These are phyloP conservation scores for Phenacoccus solenopsis DNA, from an alignment of 1,140 invertebrate species.

Conservation along the genomic window DNA sequence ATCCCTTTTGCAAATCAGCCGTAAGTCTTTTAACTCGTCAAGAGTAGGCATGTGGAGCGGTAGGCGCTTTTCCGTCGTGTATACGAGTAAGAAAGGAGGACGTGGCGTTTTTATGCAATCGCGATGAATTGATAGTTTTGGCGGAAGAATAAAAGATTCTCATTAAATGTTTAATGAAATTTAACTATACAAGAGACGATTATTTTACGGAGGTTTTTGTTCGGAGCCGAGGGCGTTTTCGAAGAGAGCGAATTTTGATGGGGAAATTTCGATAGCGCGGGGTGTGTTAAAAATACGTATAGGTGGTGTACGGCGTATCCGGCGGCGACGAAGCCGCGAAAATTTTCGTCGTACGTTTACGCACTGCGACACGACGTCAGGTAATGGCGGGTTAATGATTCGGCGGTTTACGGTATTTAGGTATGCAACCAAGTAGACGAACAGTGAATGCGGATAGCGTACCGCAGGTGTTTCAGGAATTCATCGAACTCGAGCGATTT, in stretches of 20 bases:
- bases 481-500: not conserved
- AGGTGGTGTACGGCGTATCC: not conserved
- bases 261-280: not conserved
- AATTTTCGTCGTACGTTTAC: too few species aligned
- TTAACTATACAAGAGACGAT: not conserved
- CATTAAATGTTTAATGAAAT: not conserved
- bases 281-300: not conserved
- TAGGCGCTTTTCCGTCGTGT: not conserved
- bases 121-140: not conserved
- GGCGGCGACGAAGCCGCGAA: not conserved
- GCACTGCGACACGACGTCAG: not conserved
- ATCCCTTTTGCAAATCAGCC: not conserved
- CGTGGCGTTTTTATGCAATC: not conserved
- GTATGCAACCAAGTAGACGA: conserved; percentile 6
- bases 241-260: not conserved
- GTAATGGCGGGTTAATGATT: not conserved
- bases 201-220: not conserved
- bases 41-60: not conserved
- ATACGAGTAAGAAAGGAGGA: too few species aligned
- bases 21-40: conserved; percentile 1
- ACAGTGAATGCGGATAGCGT: not conserved
- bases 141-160: not conserved
- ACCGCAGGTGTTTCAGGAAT: conserved; percentile 9
- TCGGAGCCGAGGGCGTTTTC: not conserved
- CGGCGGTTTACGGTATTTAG: conserved; percentile 4